Evolutionary conservation across 2,797 vertebrate species (phyloP).

Genomic region (Melanotaenia pygmaea): DNA sequence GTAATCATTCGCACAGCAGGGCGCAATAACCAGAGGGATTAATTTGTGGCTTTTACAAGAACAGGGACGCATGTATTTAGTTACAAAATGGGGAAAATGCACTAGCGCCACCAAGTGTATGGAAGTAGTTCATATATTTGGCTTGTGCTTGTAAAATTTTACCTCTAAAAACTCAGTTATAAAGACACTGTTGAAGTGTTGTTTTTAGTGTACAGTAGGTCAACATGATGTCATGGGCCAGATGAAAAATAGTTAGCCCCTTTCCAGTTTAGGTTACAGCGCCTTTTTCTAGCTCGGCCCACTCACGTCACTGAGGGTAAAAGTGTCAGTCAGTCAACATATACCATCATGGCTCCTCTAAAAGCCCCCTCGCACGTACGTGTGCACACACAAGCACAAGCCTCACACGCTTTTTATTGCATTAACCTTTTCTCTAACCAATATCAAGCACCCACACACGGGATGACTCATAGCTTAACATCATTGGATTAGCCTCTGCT

Average conservation of each 20-base stretch:
- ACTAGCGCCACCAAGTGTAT: slow-evolving; percentile 75
- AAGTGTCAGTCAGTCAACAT: slow-evolving; percentile 28
- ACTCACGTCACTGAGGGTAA: slow-evolving; percentile 8
- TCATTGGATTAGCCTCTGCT: slow-evolving; percentile 56
- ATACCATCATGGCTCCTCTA: background rate
- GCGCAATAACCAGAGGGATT: slow-evolving; percentile 40
- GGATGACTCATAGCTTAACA: slow-evolving; percentile 52
- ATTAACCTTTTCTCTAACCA: slow-evolving; percentile 62
- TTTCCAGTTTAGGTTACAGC: slow-evolving; percentile 16
- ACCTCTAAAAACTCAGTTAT: background rate
- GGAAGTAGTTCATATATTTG: background rate
- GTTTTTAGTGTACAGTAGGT: slow-evolving; percentile 11
- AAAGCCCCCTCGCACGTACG: background rate
- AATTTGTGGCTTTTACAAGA: slow-evolving; percentile 19
- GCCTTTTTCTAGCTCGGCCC: slow-evolving; percentile 17
- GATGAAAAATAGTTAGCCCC: background rate
- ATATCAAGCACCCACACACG: slow-evolving; percentile 8
- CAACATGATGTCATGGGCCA: slow-evolving; percentile 26
- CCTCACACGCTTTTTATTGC: slow-evolving; percentile 29
- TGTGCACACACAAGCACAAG: slow-evolving; percentile 16
- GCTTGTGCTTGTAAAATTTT: background rate
- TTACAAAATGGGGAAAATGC: slow-evolving; percentile 28
- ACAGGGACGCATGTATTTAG: slow-evolving; percentile 8
- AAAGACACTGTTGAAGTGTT: background rate
- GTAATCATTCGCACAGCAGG: slow-evolving; percentile 40